These are phyloP conservation scores for Bucorvus abyssinicus DNA, from an alignment of 2,797 vertebrate genomes.

Conservation along the genomic window DNA sequence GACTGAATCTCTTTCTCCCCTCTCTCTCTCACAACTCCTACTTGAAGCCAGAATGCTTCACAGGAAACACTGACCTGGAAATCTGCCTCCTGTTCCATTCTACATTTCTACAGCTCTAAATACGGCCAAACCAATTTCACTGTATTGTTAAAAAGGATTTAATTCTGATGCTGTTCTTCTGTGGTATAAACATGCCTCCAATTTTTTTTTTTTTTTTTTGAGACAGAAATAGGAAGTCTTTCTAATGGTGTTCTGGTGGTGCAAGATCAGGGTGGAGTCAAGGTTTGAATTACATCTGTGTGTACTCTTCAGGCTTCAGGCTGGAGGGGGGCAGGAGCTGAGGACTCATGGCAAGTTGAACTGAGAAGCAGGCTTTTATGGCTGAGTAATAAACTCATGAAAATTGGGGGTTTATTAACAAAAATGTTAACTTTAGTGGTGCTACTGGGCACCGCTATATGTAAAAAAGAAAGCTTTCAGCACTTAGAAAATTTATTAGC, in stretches of 20 bases:
- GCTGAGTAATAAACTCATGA: conserved; percentile 17
- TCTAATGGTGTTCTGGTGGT: neutral
- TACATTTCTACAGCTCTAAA: conserved; percentile 30
- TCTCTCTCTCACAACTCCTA: neutral
- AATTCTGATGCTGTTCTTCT: neutral
- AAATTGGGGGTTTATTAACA: conserved; percentile 18
- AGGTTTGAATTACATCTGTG: neutral
- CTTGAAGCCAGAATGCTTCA: neutral
- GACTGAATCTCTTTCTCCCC: neutral
- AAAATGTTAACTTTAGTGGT: conserved; percentile 43
- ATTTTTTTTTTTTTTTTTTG: neutral
- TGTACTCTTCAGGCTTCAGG: neutral
- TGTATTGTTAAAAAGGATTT: neutral
- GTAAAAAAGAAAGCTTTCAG: conserved; percentile 20
- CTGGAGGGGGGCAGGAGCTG: neutral
- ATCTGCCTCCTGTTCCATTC: conserved; percentile 22
- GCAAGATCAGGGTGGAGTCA: neutral
- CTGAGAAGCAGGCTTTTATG: conserved; percentile 9
- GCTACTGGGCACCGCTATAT: neutral
- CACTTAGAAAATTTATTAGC: conserved; percentile 30
- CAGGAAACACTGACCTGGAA: conserved; percentile 15
- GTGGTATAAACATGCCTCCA: neutral
- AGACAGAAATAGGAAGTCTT: neutral
- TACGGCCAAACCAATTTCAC: neutral
- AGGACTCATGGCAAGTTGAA: neutral